A percentile compares a stretch with the other conserved stretches of the same genome.
These are phyloP conservation scores for Agriopis leucophaearia DNA, from an alignment of 2,888 invertebrate species.

Conservation along the genomic window DNA sequence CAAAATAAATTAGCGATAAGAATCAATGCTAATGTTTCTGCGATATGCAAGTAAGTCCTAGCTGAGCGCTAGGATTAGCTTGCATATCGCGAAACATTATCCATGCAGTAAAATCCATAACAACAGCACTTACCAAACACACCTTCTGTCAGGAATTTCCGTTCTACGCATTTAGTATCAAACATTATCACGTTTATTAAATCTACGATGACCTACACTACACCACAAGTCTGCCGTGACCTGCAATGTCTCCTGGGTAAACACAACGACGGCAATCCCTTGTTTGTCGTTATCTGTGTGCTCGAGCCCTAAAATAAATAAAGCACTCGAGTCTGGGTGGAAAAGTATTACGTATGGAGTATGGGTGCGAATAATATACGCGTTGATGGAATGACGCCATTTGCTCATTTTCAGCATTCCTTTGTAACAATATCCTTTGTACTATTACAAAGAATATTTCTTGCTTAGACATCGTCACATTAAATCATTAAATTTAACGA, in stretches of 20 bases:
- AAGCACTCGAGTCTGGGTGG: constrained; percentile 43
- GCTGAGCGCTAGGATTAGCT: background rate
- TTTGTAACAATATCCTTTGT: too few relatives aligned
- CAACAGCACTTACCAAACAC: constrained; percentile 22
- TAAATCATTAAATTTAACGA: too few relatives aligned
- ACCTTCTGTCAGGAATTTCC: constrained; percentile 49
- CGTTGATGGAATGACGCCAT: constrained; percentile 13
- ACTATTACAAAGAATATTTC: too few relatives aligned
- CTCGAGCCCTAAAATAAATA: constrained; percentile 68
- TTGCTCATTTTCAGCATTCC: background rate
- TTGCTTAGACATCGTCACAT: too few relatives aligned
- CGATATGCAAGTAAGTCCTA: background rate
- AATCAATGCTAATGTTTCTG: background rate
- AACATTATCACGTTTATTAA: constrained; percentile 62
- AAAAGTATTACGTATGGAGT: constrained; percentile 35
- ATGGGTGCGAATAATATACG: constrained; percentile 26
- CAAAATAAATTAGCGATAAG: too few relatives aligned
- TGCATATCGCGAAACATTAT: background rate
- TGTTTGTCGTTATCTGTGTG: constrained; percentile 75
- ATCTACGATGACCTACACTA: constrained; percentile 73
- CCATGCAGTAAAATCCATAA: background rate
- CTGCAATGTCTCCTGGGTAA: constrained; percentile 73
- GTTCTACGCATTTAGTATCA: constrained; percentile 52
- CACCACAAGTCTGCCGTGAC: constrained; percentile 83
- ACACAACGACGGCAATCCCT: constrained; percentile 66